Evolutionary conservation across 1,140 invertebrate genomes (phyloP).

Genomic region (fruit fly (Drosophila melanogaster)): Release_6_plus_ISO1_MT NT_033777.3:24977501-24978000

Average conservation of each 20-base stretch:
- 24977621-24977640: slow-evolving; percentile 10
- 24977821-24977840: neutral
- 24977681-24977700: slow-evolving; percentile 17
- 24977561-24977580: slow-evolving; percentile 65
- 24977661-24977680: slow-evolving; percentile 28
- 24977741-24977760: neutral
- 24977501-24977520: slow-evolving; percentile 20
- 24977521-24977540: slow-evolving; percentile 18
- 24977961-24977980: slow-evolving; percentile 35
- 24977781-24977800: no score
- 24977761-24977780: neutral
- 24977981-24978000: slow-evolving; percentile 41
- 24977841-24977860: neutral
- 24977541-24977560: slow-evolving; percentile 44
- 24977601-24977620: slow-evolving; percentile 52
- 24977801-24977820: no score
- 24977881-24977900: neutral
- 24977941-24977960: slow-evolving; percentile 42
- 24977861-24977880: neutral
- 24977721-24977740: slow-evolving; percentile 1
- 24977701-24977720: slow-evolving; percentile 7
- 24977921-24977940: neutral
- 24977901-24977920: neutral
- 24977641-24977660: slow-evolving; percentile 23
- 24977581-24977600: slow-evolving; percentile 73